Conservation (phyloP, 2,888 invertebrate genomes). For the Drosophila meridiana region DNA sequence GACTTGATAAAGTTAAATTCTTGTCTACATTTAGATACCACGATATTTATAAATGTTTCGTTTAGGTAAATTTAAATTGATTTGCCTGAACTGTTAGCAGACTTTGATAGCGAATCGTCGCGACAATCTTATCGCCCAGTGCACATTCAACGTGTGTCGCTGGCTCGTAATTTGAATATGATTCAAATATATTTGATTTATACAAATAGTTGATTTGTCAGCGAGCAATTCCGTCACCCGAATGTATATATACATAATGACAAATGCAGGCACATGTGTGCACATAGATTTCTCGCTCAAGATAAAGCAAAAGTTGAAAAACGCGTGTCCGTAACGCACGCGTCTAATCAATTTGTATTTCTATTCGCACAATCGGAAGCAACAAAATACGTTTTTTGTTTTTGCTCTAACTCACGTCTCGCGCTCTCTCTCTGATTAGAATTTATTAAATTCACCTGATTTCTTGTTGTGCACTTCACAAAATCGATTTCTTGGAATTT, state of each 20-base stretch:
- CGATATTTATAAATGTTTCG: neutral
- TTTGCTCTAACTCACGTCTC: neutral
- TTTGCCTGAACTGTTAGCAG: conserved; percentile 21
- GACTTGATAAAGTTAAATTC: neutral
- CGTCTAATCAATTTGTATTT: conserved; percentile 15
- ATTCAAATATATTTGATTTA: conserved; percentile 28
- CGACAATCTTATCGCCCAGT: conserved; percentile 43
- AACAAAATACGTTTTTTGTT: conserved; percentile 34
- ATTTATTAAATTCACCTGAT: conserved; percentile 72
- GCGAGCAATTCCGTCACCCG: conserved; percentile 33
- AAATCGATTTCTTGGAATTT: conserved; percentile 41
- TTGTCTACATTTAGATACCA: neutral
- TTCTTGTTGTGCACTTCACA: conserved; percentile 43
- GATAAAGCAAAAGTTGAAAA: conserved; percentile 33
- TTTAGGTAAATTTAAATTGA: conserved; percentile 25
- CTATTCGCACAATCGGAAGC: conserved; percentile 45
- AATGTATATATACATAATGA: conserved; percentile 1
- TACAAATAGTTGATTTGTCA: conserved; percentile 35
- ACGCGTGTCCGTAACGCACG: neutral
- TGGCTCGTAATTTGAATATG: conserved; percentile 54
- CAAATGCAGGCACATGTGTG: neutral
- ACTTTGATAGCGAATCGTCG: conserved; percentile 3
- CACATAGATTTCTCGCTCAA: conserved; percentile 30
- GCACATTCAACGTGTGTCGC: conserved; percentile 6
- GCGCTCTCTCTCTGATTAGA: conserved; percentile 44